These are phyloP conservation scores for Eumacrocentrus americanus DNA, from an alignment of 2,888 invertebrate genomes.

Conservation along the genomic window DNA sequence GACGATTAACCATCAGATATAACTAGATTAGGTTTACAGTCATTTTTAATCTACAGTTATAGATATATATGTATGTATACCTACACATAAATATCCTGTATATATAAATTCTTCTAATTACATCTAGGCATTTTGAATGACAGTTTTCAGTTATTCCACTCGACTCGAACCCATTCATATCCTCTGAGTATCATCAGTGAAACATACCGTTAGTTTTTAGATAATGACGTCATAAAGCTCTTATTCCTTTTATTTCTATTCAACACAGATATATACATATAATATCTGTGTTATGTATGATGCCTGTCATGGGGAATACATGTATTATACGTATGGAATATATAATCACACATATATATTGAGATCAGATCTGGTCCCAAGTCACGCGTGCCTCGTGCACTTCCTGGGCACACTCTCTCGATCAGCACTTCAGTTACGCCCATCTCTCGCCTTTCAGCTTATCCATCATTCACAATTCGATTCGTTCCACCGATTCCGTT, in stretches of 20 bases:
- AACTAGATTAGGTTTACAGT: slow-evolving; percentile 48
- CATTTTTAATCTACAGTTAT: not conserved
- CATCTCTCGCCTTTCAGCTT: slow-evolving; percentile 48
- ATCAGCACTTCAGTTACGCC: slow-evolving; percentile 43
- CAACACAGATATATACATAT: too few species aligned
- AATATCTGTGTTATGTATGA: too few species aligned
- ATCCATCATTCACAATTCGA: slow-evolving; percentile 48
- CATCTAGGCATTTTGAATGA: slow-evolving; percentile 53
- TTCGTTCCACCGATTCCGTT: slow-evolving; percentile 39
- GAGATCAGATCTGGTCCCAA: slow-evolving; percentile 12
- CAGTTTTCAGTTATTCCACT: slow-evolving; percentile 53
- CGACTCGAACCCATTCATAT: slow-evolving; percentile 18
- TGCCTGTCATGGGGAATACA: too few species aligned
- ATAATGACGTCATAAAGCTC: too few species aligned
- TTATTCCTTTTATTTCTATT: too few species aligned
- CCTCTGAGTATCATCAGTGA: too few species aligned
- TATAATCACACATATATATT: not conserved
- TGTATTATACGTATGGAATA: not conserved
- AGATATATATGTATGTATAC: slow-evolving; percentile 36
- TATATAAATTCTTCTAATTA: slow-evolving; percentile 46
- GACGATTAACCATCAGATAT: slow-evolving; percentile 42
- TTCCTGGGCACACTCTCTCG: slow-evolving; percentile 16
- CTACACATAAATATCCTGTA: not conserved
- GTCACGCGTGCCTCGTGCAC: slow-evolving; percentile 20
- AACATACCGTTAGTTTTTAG: too few species aligned